Conservation (phyloP, 2,797 vertebrate genomes). For the Prionace glauca region DNA sequence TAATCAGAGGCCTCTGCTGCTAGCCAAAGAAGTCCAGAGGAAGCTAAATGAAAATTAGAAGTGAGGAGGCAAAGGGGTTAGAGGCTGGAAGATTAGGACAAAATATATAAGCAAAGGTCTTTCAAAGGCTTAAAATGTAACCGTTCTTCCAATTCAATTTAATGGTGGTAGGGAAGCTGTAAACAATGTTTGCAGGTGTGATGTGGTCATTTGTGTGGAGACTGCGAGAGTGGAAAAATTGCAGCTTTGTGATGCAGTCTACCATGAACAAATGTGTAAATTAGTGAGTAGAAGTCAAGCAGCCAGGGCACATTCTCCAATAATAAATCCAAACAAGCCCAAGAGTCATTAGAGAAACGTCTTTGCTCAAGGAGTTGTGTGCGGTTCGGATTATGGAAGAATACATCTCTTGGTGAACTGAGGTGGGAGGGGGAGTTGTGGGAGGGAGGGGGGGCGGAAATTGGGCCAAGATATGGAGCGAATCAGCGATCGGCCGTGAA, state of each 20-base stretch:
- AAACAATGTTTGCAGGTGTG: constrained; percentile 38
- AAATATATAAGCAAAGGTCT: constrained; percentile 28
- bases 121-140: constrained; percentile 34
- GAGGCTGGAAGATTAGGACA: neutral
- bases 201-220: constrained; percentile 29
- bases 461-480: constrained; percentile 46
- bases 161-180: neutral
- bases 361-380: constrained; percentile 24
- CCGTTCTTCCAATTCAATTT: constrained; percentile 27
- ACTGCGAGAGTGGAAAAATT: neutral
- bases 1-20: neutral
- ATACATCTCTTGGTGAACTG: neutral
- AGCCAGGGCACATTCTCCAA: constrained; percentile 39
- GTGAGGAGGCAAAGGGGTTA: neutral
- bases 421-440: neutral
- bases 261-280: constrained; percentile 43
- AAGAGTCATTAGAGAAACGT: neutral
- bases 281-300: constrained; percentile 35
- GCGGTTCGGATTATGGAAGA: constrained; percentile 16
- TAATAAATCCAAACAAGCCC: neutral
- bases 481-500: constrained; percentile 61
- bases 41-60: neutral
- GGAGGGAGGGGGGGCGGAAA: neutral
- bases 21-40: neutral
- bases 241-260: constrained; percentile 28